These are phyloP conservation scores for Hiodon tergisus DNA, from an alignment of 2,113 vertebrate species.

Conservation along the genomic window DNA sequence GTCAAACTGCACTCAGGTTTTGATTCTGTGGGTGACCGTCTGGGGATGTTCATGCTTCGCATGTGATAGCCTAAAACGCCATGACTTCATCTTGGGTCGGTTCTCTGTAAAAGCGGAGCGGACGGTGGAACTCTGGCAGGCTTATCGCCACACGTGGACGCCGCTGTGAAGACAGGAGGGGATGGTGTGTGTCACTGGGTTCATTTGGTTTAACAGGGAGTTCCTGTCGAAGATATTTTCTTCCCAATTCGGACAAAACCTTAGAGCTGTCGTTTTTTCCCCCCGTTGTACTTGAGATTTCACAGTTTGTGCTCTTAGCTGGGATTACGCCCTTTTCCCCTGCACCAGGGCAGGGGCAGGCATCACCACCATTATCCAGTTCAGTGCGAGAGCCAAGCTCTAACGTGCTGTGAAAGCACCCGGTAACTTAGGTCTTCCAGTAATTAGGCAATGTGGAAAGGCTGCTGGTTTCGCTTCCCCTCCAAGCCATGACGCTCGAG, in stretches of 20 bases:
- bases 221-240: constrained; percentile 37
- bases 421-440: neutral
- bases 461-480: constrained; percentile 8
- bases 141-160: neutral
- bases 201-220: constrained; percentile 34
- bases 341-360: constrained; percentile 45
- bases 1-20: neutral
- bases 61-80: constrained; percentile 3
- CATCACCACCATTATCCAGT: too few relatives aligned
- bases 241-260: constrained; percentile 27
- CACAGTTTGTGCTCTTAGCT: neutral
- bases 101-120: neutral
- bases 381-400: neutral
- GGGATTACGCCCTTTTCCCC: constrained; percentile 18
- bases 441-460: constrained; percentile 7
- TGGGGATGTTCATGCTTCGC: neutral
- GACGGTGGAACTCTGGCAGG: neutral
- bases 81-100: constrained; percentile 16
- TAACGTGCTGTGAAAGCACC: neutral
- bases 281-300: neutral
- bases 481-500: constrained; percentile 30
- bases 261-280: neutral
- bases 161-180: constrained; percentile 1
- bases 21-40: neutral
- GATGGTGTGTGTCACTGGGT: constrained; percentile 26